Conservation (phyloP, 2,888 invertebrate genomes). For the Pristionchus fissidentatus region DNA sequence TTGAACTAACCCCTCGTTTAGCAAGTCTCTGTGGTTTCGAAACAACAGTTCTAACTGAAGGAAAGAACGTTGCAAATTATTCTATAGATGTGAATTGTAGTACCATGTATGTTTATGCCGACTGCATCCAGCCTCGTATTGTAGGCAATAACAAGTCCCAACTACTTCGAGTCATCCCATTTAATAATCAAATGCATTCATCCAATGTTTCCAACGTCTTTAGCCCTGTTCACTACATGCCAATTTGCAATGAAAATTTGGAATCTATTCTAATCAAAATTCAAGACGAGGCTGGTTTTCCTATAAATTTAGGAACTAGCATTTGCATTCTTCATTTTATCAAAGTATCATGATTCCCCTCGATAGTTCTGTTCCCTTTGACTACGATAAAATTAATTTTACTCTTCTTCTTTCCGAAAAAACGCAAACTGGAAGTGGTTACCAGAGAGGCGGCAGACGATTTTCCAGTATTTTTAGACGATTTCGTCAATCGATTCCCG, state of each 20-base stretch:
- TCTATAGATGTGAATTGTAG: too few species aligned
- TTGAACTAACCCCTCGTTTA: too few species aligned
- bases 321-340: not conserved
- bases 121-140: too few species aligned
- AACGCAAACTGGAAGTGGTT: not conserved
- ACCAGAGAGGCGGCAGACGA: slow-evolving; percentile 29
- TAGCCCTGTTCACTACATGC: slow-evolving; percentile 40
- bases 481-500: not conserved
- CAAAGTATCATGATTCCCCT: not conserved
- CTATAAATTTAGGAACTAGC: not conserved
- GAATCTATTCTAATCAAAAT: not conserved
- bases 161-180: slow-evolving; percentile 5
- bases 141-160: too few species aligned
- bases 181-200: not conserved
- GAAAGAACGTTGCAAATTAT: not conserved
- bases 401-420: not conserved
- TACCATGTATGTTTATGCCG: slow-evolving; percentile 15
- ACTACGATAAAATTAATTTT: not conserved
- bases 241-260: not conserved
- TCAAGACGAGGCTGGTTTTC: not conserved
- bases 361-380: not conserved
- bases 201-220: not conserved
- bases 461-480: not conserved
- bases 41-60: not conserved
- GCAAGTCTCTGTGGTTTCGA: not conserved